A percentile compares a stretch with the other conserved stretches of the same genome.
Conservation (phyloP, 1,140 invertebrate genomes). For the Coptotermes formosanus region DNA sequence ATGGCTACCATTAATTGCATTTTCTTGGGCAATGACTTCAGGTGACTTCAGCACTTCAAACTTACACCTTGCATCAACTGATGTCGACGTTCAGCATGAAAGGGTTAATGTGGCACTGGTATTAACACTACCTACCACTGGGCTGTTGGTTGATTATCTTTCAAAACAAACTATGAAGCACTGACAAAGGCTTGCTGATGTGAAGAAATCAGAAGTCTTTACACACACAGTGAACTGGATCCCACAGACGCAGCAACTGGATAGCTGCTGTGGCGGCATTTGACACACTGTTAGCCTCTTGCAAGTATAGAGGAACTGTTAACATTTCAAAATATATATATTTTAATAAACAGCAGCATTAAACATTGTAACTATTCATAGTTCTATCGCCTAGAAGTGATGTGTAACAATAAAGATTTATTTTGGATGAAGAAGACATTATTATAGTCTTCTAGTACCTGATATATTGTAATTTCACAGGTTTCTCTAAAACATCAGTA, state of each 20-base stretch:
- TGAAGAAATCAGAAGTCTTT: neutral
- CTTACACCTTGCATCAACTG: too few relatives aligned
- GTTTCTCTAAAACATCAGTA: too few relatives aligned
- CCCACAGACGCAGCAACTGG: neutral
- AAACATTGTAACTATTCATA: too few relatives aligned
- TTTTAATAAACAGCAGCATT: neutral
- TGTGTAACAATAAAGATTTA: too few relatives aligned
- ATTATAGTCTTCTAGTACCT: too few relatives aligned
- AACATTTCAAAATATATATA: neutral
- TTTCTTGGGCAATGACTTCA: too few relatives aligned
- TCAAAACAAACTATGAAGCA: neutral
- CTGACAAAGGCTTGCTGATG: neutral
- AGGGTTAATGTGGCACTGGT: neutral
- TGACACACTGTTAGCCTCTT: slow-evolving; percentile 3
- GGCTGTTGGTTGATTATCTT: neutral
- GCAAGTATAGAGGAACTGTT: slow-evolving; percentile 1
- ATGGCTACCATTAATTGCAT: too few relatives aligned
- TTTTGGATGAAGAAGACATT: too few relatives aligned
- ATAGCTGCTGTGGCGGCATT: neutral
- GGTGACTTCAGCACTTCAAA: too few relatives aligned
- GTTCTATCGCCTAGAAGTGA: too few relatives aligned
- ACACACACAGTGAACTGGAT: neutral
- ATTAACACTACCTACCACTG: neutral
- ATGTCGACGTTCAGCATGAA: too few relatives aligned
- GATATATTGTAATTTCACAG: too few relatives aligned